A percentile compares a stretch with the other conserved stretches of the same genome.
phyloP scores from a whole-genome alignment of 2,888 invertebrate genomes.

The Galeopsomyia nigrocyanea region DNA sequence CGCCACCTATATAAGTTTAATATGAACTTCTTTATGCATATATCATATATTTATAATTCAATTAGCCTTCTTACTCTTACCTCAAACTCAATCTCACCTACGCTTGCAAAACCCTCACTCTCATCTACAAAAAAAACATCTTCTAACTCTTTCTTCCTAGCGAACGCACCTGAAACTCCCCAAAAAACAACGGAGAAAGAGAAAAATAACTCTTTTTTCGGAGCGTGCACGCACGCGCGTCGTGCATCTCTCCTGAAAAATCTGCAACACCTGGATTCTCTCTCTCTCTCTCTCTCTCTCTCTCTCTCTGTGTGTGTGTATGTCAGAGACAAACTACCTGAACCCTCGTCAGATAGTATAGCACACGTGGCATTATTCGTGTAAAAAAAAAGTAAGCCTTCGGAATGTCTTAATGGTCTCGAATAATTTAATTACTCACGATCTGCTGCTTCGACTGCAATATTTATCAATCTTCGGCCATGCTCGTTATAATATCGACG shows the following conservation, averaged over 20 bases:
- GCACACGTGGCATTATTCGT: conserved; percentile 59
- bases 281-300: too few relatives aligned
- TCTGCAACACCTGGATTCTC: conserved; percentile 41
- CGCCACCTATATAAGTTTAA: too few relatives aligned
- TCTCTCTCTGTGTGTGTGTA: conserved; percentile 6
- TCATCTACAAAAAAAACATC: too few relatives aligned
- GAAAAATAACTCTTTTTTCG: conserved; percentile 4
- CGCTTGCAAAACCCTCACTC: too few relatives aligned
- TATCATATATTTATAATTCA: too few relatives aligned
- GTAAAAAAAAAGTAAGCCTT: too few relatives aligned
- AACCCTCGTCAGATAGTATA: conserved; percentile 48
- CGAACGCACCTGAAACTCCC: not conserved
- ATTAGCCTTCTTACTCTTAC: too few relatives aligned
- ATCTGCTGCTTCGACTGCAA: conserved; percentile 13
- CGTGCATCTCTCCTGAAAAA: conserved; percentile 26
- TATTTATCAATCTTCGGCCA: conserved; percentile 31
- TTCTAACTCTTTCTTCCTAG: not conserved
- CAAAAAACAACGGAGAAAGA: not conserved
- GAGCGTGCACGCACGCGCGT: not conserved
- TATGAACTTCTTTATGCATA: too few relatives aligned
- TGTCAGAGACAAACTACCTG: conserved; percentile 62
- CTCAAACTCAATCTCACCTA: too few relatives aligned
- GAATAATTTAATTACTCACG: conserved; percentile 39
- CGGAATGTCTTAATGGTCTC: conserved; percentile 58
- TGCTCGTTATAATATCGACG: not conserved